Base-by-base conservation (phyloP, 2,888 invertebrate species). In the Cosmorhoe ocellata region DNA sequence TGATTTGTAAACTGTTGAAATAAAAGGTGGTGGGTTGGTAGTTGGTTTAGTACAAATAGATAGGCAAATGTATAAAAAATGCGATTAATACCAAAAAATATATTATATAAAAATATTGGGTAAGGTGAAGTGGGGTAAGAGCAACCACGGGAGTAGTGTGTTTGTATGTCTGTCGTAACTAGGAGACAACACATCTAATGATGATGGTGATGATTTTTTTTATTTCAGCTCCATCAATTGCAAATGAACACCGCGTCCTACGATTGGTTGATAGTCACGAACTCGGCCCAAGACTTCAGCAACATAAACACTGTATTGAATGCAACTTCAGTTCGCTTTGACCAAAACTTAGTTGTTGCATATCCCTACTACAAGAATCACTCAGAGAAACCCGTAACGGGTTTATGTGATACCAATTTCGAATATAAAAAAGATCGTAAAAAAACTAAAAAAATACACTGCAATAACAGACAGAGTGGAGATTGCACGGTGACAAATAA, bases 251-350 rank as follows among this genome's bases (percentile, higher is more conserved):
- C 74, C 1, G 76, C 77, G 1, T 74, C 82, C 2, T 81, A 74
- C 54, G 90, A 90, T 58, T 88, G 87, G 87, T 63, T 89, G 1
- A 60, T 90, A 8, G 56, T 73, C 13, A 63, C 78, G 1, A 69
- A 74, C 61, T 79, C 83, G 0, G 64, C 72, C 4, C 56, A 67
- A 40, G 82, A 87, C 51, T 72, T 79, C 28, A 66, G 66, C 40
- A 51, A 64, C 10, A 70, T 87, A 8, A 86, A 79, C 50, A 67
- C 67, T 10, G 66, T 84, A 44, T 63, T 89, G 5, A 87, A 87
- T 50, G 67, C 66, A 7, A 82, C 84, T 0, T 69, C 77, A 0
- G 61, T 89, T 13, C 72, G 85, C 0, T 90, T 85, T 47, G 87
- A 90, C 56, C 85, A 88, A 59, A 84, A 83, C 37, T 67, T 89